Conservation (phyloP, 2,888 invertebrate genomes). For the Chloroclysta siterata region DNA sequence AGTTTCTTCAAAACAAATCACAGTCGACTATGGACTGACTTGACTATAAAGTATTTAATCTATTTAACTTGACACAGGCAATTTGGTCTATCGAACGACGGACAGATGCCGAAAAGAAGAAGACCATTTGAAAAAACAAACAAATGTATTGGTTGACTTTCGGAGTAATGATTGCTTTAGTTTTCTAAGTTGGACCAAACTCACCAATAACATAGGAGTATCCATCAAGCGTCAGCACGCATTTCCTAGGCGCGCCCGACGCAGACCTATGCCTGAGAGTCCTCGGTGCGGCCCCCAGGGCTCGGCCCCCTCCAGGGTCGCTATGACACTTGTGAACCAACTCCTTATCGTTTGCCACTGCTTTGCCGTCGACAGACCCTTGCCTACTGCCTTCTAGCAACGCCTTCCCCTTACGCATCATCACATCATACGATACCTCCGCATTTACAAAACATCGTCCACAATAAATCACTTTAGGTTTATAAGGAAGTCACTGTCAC, state of each 20-base stretch:
- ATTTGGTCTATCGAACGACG: no score
- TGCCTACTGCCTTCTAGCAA: conserved; percentile 79
- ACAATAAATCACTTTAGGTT: neutral
- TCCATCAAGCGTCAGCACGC: conserved; percentile 93
- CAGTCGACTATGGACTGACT: no score
- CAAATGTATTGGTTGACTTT: no score
- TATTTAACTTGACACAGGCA: no score
- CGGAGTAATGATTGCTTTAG: no score
- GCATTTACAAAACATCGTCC: conserved; percentile 34
- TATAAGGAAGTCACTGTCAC: conserved; percentile 35
- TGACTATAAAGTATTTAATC: no score
- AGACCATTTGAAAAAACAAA: no score
- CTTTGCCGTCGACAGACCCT: conserved; percentile 78
- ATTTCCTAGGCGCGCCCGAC: conserved; percentile 88
- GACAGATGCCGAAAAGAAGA: no score
- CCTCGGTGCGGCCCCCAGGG: conserved; percentile 70
- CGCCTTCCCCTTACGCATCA: conserved; percentile 79
- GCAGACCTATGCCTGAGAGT: conserved; percentile 74
- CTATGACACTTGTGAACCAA: conserved; percentile 88
- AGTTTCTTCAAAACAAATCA: no score
- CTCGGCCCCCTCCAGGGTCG: conserved; percentile 86
- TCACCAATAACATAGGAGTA: conserved; percentile 95
- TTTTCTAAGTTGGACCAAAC: conserved; percentile 51
- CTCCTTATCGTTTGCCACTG: conserved; percentile 82
- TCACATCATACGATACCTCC: conserved; percentile 79